Conservation (phyloP, 2,113 vertebrate genomes). For the Neopipo cinnamomea region DNA sequence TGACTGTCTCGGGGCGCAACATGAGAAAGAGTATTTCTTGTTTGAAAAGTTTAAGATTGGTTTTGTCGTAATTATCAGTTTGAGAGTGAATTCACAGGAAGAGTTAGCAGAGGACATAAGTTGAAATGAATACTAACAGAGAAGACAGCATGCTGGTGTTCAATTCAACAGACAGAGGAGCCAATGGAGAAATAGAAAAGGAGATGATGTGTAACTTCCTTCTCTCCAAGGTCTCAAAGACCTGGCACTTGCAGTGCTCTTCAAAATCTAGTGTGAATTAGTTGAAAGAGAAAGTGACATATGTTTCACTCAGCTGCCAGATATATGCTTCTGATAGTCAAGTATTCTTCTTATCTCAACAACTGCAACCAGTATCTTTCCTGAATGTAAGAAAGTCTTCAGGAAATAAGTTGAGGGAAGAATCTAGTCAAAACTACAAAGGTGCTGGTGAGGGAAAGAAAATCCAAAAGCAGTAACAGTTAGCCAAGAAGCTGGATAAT, state of each 20-base stretch:
- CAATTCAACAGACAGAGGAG: background rate
- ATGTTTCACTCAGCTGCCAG: constrained; percentile 3
- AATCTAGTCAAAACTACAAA: background rate
- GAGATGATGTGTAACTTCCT: background rate
- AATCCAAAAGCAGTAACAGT: background rate
- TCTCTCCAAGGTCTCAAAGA: background rate
- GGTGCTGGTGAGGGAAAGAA: background rate
- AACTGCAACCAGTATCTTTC: background rate
- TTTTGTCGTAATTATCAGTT: background rate
- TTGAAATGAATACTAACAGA: background rate
- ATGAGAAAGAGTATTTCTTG: background rate
- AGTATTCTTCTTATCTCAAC: background rate
- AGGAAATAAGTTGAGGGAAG: background rate
- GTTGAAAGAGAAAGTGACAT: background rate
- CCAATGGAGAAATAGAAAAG: background rate
- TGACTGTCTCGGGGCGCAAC: background rate
- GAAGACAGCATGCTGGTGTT: background rate
- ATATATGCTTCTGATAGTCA: background rate
- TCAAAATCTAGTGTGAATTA: background rate
- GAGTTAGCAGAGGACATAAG: background rate
- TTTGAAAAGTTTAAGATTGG: background rate
- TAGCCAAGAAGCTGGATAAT: background rate
- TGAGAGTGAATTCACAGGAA: background rate
- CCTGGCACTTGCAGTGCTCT: background rate
- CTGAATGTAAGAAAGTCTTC: background rate